phyloP scores from a whole-genome alignment of 2,113 vertebrate genomes.

The Podarcis muralis region DNA sequence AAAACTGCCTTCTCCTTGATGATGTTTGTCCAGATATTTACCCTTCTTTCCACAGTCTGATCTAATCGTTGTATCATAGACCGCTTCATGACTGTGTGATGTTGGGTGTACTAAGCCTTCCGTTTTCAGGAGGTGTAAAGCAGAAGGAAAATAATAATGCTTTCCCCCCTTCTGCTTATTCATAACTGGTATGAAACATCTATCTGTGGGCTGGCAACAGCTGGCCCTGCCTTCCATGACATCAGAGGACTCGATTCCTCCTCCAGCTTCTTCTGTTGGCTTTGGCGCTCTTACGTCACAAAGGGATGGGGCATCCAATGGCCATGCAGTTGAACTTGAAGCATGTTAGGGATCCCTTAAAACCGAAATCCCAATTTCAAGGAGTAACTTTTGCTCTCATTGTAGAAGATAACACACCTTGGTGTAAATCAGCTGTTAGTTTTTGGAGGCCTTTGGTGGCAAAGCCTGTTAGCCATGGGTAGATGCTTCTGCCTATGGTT shows the following conservation, averaged over 20 bases:
- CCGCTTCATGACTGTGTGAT: background rate
- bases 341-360: background rate
- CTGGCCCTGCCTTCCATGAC: background rate
- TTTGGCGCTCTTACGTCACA: background rate
- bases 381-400: background rate
- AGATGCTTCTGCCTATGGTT: background rate
- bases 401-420: background rate
- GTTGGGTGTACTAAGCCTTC: background rate
- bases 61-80: background rate
- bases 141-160: background rate
- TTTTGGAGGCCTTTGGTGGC: background rate
- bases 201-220: background rate
- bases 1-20: background rate
- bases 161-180: background rate
- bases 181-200: background rate
- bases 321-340: background rate
- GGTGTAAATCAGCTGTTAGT: background rate
- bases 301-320: background rate
- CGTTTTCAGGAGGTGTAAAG: background rate
- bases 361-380: background rate
- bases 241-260: background rate
- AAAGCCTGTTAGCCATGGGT: background rate
- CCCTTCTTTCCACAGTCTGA: too few species aligned
- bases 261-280: background rate
- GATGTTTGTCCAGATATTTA: background rate